These are phyloP conservation scores for Leptopterna dolabrata DNA, from an alignment of 2,888 invertebrate genomes.

Conservation along the genomic window DNA sequence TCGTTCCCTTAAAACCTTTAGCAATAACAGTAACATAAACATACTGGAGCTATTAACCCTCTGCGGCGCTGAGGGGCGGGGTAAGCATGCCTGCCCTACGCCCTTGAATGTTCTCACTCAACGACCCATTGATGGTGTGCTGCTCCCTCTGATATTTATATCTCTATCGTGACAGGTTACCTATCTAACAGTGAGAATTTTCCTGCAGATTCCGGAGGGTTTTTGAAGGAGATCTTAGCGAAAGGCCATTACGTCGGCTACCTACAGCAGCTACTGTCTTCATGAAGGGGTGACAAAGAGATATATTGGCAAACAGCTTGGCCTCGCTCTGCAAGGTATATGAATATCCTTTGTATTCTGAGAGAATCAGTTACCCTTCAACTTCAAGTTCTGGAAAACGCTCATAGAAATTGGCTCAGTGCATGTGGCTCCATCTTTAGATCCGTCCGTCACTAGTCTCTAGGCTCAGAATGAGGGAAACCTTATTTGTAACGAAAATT, in stretches of 20 bases:
- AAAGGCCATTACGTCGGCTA: neutral
- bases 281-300: too few species aligned
- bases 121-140: constrained; percentile 11
- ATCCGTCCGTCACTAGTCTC: too few species aligned
- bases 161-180: constrained; percentile 17
- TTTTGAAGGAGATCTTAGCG: neutral
- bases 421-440: too few species aligned
- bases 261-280: too few species aligned
- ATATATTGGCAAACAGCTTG: too few species aligned
- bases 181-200: neutral
- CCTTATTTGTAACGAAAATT: too few species aligned
- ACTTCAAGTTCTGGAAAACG: too few species aligned
- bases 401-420: too few species aligned
- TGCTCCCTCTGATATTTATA: neutral
- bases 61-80: neutral
- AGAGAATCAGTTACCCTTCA: too few species aligned
- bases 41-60: constrained; percentile 33
- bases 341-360: too few species aligned
- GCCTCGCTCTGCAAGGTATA: too few species aligned
- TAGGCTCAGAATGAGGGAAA: too few species aligned
- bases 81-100: constrained; percentile 9
- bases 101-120: constrained; percentile 39
- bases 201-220: neutral
- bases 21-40: constrained; percentile 50
- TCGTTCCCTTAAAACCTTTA: constrained; percentile 21